Evolutionary conservation across 2,888 invertebrate species (phyloP), one percentile per base, ranked within the genome.

Genomic region (Philaethria dido): DNA sequence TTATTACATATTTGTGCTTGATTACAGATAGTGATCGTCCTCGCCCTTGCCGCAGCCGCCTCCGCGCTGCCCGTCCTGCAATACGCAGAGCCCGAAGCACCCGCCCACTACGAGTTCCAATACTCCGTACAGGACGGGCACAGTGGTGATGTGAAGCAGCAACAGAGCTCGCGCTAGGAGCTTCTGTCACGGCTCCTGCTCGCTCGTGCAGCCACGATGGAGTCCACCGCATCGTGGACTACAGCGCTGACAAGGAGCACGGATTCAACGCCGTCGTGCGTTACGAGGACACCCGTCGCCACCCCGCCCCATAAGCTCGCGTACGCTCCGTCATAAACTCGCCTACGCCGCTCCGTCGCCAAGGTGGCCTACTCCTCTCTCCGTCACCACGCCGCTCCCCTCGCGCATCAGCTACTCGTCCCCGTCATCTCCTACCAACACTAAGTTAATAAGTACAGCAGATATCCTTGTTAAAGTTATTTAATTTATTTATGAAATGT

Each of bases 241-340:
- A 92, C 84, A 86, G 88, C 74, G 78, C 90, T 29, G 90, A 92
- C 77, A 82, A 84, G 64, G 84, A 77, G 67, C 76, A 87, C 77
- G 93, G 93, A 42, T 93, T 92, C 85, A 92, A 89, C 80, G 92
- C 92, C 25, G 74, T 82, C 67, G 92, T 92, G n/a, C 86, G 88
- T 54, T 90, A 91, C 74, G 91, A 92, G 73, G 90, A 16, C 81
- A 84, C 39, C 88, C 42, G 72, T 77, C 44, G 70, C 52, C 83
- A 79, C 73, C n/a, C 81, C 75, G 73, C 77, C 1, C 74, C 75
- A 14, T 3, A 72, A 78, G 65, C 42, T 77, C 33, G 74, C 77
- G 69, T 69, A 78, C 39, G 55, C 36, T 0, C 64, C 63, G 6
- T 4, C 54, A 44, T 8, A 54, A 63, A 20, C 44, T 63, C 11